Base-by-base conservation (phyloP, 2,797 vertebrate genomes). In the Mus minutoides region DNA sequence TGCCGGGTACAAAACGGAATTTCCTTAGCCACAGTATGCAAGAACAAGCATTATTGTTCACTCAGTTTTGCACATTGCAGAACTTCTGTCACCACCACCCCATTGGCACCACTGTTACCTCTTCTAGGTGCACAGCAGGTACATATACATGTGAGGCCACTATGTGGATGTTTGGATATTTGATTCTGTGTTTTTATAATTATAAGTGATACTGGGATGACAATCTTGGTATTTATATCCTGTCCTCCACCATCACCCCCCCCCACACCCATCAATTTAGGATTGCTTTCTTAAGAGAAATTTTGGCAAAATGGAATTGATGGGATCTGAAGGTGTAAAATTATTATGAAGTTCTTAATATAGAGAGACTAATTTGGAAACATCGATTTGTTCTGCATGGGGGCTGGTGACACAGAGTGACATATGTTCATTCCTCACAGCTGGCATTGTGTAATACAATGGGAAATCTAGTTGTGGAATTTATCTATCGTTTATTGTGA, bases 151-250 rank as follows among this genome's bases (percentile, higher is more conserved):
- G 10, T 26, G 12, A 77, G 52, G 13, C 10, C 16, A 1, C 56
- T n/a, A 54, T n/a, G 60, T 73, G 75, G 46, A 37, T 60, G 17
- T 56, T 71, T 43, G 37, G 60, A 31, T 71, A 71, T 64, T 94
- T 88, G 75, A 43, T 58, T 91, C 31, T 84, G 64, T 7, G 40
- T 80, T 79, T 82, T 56, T 76, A 49, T 69, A 86, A 60, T 71
- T 91, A 43, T 21, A 64, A 91, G 46, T 43, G 17, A 77, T 82
- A 76, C 16, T 60, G 2, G 37, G 69, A 69, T 71, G 31, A 91
- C 88, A 29, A 73, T 26, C 69, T 69, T 76, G 26, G 64, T 71
- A 22, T 37, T 91, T 88, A 93, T 62, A 52, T 69, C 12, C 21
- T 40, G 56, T n/a, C 3, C n/a, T n/a, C 52, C 54, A 67, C 29